Evolutionary conservation across 2,888 invertebrate genomes (phyloP).

Genomic region (Drosophila mulleri): DNA sequence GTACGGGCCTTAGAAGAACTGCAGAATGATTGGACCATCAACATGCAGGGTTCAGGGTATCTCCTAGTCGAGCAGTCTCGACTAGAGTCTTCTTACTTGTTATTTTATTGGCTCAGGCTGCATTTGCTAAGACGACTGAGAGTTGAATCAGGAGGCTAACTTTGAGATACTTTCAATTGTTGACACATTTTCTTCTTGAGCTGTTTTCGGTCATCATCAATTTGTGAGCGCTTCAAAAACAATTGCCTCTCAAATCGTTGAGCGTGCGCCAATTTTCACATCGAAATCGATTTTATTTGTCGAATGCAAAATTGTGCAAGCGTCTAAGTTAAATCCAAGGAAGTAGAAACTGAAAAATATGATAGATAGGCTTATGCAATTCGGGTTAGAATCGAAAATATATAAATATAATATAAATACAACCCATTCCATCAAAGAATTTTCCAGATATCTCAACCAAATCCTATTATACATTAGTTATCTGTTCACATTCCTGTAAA

Average conservation of each 20-base stretch:
- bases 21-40: no score
- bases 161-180: conserved; percentile 43
- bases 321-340: conserved; percentile 11
- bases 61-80: no score
- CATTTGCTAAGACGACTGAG: conserved; percentile 7
- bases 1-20: no score
- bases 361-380: no score
- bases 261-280: conserved; percentile 63
- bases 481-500: neutral
- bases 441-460: no score
- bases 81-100: neutral
- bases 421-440: no score
- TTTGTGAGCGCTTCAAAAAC: conserved; percentile 61
- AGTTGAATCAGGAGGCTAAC: neutral
- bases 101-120: conserved; percentile 35
- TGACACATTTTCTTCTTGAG: conserved; percentile 69
- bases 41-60: no score
- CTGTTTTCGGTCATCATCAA: conserved; percentile 50
- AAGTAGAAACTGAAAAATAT: no score
- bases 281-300: conserved; percentile 38
- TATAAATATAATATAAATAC: no score
- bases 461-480: neutral
- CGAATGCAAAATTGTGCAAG: conserved; percentile 2
- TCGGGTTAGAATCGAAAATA: no score
- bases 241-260: conserved; percentile 35